Base-by-base conservation (phyloP, 2,888 invertebrate species). In the Ganaspis brasiliensis region DNA sequence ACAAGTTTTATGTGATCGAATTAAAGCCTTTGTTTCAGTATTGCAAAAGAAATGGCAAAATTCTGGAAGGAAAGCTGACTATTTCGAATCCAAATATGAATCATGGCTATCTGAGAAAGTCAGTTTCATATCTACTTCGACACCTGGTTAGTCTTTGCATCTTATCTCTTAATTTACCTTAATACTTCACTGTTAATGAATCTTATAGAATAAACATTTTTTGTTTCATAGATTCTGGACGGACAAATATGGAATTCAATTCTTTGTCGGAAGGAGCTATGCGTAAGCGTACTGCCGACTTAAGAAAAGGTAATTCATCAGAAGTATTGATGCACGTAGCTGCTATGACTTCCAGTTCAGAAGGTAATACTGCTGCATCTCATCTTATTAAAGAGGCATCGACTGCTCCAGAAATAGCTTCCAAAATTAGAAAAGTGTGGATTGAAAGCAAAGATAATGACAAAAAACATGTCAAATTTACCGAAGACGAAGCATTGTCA, bases 251-350 rank as follows among this genome's bases (percentile, higher is more conserved):
- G n/a, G 49, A 49, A 49, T 49, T 49, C 5, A 14, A 49, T n/a
- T 49, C 49, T n/a, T 49, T 49, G 49, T 49, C 49, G 10, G 49
- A 49, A 49, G 49, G 49, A 49, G 49, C 49, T 49, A 49, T 14
- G 49, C 49, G 49, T n/a, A 49, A 49, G n/a, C 49, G 49, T 12
- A 49, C 49, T 12, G 49, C 14, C n/a, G 49, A 49, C 49, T 49
- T 49, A 49, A 49, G 49, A 49, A 49, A 49, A 49, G 49, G 14
- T 49, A n/a, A 49, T 49, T 49, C 49, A 14, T 49, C 49, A 2
- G n/a, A 49, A n/a, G 49, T 49, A 4, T 49, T 49, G 14, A 49
- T 49, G 49, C 49, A 49, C 49, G 49, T n/a, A 49, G 49, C 14
- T 49, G 49, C 49, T 49, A 49, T n/a, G n/a, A 14, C 49, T 49